Conservation (phyloP, 2,113 vertebrate genomes). For the Lagopus leucura region DNA sequence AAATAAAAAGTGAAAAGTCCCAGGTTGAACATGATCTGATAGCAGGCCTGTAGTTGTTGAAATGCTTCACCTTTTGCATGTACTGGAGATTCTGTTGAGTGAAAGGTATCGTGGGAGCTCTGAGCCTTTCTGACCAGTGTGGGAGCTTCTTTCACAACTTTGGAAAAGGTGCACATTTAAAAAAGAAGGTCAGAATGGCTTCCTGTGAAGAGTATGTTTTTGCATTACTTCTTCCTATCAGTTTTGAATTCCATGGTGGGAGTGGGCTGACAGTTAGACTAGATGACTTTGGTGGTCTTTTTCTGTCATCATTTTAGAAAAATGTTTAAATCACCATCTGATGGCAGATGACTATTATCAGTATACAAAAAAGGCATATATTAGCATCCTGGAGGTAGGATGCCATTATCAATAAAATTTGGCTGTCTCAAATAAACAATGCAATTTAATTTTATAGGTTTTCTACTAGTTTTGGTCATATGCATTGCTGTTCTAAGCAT, state of each 20-base stretch:
- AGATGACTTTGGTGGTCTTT: too few species aligned
- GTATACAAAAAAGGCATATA: conserved; percentile 48
- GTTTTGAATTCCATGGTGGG: background rate
- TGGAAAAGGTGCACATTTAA: background rate
- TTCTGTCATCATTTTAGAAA: background rate
- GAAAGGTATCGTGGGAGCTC: background rate
- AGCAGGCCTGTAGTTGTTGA: background rate
- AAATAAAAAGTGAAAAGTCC: background rate
- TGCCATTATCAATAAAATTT: background rate
- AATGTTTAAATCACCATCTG: conserved; percentile 39
- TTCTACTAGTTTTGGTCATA: conserved; percentile 3
- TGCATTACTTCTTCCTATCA: background rate
- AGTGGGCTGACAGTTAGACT: too few species aligned
- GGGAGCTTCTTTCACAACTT: background rate
- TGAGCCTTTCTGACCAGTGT: background rate
- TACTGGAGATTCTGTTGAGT: background rate
- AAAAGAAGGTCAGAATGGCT: background rate
- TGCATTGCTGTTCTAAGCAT: background rate
- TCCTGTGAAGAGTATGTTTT: background rate
- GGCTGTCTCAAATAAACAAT: conserved; percentile 58
- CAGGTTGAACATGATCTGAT: background rate
- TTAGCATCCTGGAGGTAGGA: conserved; percentile 62
- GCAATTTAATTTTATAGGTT: conserved; percentile 65
- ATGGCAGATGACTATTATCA: conserved; percentile 24
- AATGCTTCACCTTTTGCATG: background rate